phyloP scores from a whole-genome alignment of 2,888 invertebrate species.

The Phasia obesa region DNA sequence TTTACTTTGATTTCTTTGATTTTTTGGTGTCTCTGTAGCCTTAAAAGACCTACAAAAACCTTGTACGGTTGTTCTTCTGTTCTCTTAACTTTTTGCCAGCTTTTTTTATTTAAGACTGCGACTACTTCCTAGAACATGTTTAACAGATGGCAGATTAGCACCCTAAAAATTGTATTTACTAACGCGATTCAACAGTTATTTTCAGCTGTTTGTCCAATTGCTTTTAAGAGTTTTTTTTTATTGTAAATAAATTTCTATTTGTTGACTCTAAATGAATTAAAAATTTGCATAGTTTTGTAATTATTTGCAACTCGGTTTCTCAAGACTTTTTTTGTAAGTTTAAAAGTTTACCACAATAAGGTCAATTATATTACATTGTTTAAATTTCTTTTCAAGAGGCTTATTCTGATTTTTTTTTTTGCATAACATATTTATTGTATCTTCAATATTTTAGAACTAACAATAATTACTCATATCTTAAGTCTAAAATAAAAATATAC shows the following conservation, averaged over 20 bases:
- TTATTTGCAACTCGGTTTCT: constrained; percentile 52
- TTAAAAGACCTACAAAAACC: constrained; percentile 37
- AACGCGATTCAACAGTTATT: constrained; percentile 72
- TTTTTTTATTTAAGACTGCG: constrained; percentile 41
- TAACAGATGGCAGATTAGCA: constrained; percentile 73
- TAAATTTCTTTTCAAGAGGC: too few relatives aligned
- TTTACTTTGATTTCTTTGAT: constrained; percentile 62
- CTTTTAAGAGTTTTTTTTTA: constrained; percentile 5
- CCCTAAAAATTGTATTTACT: constrained; percentile 72
- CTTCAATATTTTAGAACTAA: too few relatives aligned
- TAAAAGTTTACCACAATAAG: constrained; percentile 35
- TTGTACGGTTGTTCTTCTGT: constrained; percentile 21
- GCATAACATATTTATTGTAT: too few relatives aligned
- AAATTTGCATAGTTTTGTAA: constrained; percentile 69
- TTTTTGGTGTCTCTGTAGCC: constrained; percentile 60
- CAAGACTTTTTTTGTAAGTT: constrained; percentile 21
- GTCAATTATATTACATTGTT: constrained; percentile 26
- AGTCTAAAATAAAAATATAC: too few relatives aligned
- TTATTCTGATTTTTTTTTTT: too few relatives aligned
- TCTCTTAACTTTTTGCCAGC: constrained; percentile 7
- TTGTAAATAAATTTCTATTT: constrained; percentile 29
- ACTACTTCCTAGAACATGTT: constrained; percentile 72
- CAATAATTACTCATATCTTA: too few relatives aligned
- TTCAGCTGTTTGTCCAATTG: constrained; percentile 52
- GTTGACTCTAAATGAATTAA: constrained; percentile 57